Percentiles rank a stretch among this genome's conserved stretches.
These are phyloP conservation scores for Drosophila mayri DNA, from an alignment of 1,140 invertebrate genomes.

Conservation along the genomic window DNA sequence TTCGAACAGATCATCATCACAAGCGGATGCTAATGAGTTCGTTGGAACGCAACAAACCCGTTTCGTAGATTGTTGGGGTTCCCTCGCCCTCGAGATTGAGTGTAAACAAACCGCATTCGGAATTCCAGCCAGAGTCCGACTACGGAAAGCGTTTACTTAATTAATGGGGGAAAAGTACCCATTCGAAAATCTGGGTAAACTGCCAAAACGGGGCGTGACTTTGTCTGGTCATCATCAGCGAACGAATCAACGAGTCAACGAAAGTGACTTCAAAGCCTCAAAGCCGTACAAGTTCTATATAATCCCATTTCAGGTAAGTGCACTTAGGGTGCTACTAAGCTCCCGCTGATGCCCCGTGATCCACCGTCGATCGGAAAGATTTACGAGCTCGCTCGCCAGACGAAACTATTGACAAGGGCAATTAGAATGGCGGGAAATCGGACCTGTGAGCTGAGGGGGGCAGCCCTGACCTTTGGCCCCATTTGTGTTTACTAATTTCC, in stretches of 20 bases:
- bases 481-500: conserved; percentile 21
- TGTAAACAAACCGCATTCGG: conserved; percentile 43
- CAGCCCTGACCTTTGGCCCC: conserved; percentile 57
- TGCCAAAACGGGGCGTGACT: conserved; percentile 50
- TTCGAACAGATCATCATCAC: conserved; percentile 24
- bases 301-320: conserved; percentile 20
- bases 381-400: conserved; percentile 32
- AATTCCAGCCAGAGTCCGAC: conserved; percentile 33
- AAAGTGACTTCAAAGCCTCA: conserved; percentile 26
- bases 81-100: conserved; percentile 45
- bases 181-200: conserved; percentile 44
- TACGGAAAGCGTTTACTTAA: conserved; percentile 64
- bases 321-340: conserved; percentile 30
- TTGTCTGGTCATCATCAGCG: conserved; percentile 28
- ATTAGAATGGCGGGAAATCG: conserved; percentile 47
- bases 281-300: conserved; percentile 20
- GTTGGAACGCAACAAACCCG: conserved; percentile 45
- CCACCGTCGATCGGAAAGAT: conserved; percentile 28
- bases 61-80: conserved; percentile 49
- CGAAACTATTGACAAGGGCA: conserved; percentile 54
- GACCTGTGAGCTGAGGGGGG: not conserved
- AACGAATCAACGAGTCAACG: conserved; percentile 11
- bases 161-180: conserved; percentile 75
- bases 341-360: conserved; percentile 8
- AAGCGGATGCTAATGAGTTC: conserved; percentile 68